Base-by-base conservation (phyloP, 2,113 vertebrate genomes). In the Ellobius talpinus region DNA sequence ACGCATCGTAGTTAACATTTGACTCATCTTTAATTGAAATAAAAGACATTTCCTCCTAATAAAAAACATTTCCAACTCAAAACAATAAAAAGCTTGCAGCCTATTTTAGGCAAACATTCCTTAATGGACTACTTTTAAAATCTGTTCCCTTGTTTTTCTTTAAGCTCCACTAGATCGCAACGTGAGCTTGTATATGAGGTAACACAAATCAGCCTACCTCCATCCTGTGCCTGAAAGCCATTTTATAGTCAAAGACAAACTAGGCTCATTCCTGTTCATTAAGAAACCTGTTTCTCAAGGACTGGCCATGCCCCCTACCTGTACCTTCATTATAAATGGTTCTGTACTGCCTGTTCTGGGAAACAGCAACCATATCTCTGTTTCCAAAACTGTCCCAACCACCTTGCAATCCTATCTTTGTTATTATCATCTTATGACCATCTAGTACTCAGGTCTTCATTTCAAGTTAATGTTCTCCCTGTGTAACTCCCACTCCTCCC, bases 1-100 rank as follows among this genome's bases (percentile, higher is more conserved):
- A 92, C 50, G 72, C 29, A 96, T 23, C 31, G 47, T 90, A 73
- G 39, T 88, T 92, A 96, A 58, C 3, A 39, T 23, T 96, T 96
- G 87, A 89, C 87, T 87, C 42, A 88, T 65, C n/a, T 50, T 87
- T 91, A 93, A 11, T 91, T 12, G n/a, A 94, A 74, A 26, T 58
- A 90, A 87, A 87, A 85, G 63, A 88, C 6, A 39, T 55, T 79
- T 79, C 47, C 31, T 11, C 77, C 29, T 50, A 55, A 50, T 79
- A 26, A 55, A 78, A 50, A 78, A 78, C 7, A 92, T 26, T 61
- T 90, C 39, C 78, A 93, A 66, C 36, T 88, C 33, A 78, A 94
- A 68, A 66, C 87, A 94, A 65, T 61, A 31, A 87, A 95, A 94
- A 87, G 4, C 3, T 61, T 86, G 42, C 36, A 42, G 86, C 21